Base-by-base conservation (phyloP, 2,113 vertebrate species). In the Eclectus roratus region DNA sequence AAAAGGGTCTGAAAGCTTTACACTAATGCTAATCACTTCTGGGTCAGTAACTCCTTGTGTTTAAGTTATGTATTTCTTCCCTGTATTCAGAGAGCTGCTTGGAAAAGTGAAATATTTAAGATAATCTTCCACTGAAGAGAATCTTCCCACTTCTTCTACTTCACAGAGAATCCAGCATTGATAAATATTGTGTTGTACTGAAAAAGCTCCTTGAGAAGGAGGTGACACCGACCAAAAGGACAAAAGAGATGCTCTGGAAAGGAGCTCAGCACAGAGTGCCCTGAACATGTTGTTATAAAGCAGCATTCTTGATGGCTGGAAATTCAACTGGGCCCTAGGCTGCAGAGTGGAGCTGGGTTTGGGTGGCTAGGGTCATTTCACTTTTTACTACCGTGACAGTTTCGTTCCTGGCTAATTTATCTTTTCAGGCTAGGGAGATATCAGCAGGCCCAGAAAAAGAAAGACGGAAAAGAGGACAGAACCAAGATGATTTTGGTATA, bases 11-110 rank as follows among this genome's bases (percentile, higher is more conserved):
- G 91, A 93, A 94, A 94, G 86, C 85, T 97, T 95, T 95, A 90
- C 93, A 63, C 93, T 96, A 94, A 97, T 96, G 87, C 96, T 97
- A 94, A 97, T 97, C 88, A 94, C 81, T 95, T 97, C 96, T 95
- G 94, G 91, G 96, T 97, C 88, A 87, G 71, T 97, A 96, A 94
- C 66, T 97, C 94, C 81, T 94, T 97, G 87, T 90, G 91, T 89
- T 94, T 92, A 85, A 94, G 79, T 96, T 95, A 92, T 86, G 86
- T 94, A 90, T 94, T 96, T 90, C 84, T 94, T 83, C 65, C 65
- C 70, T 80, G 50, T 74, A 90, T 93, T 94, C 94, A 93, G 69
- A 86, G 70, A 92, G 63, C 86, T 92, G 78, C 85, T 96, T 93
- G 55, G 81, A 61, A 76, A 90, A 91, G 81, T 64, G 87, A 88